Evolutionary conservation across 2,113 vertebrate species (phyloP).

Genomic region (Apus apus): DNA sequence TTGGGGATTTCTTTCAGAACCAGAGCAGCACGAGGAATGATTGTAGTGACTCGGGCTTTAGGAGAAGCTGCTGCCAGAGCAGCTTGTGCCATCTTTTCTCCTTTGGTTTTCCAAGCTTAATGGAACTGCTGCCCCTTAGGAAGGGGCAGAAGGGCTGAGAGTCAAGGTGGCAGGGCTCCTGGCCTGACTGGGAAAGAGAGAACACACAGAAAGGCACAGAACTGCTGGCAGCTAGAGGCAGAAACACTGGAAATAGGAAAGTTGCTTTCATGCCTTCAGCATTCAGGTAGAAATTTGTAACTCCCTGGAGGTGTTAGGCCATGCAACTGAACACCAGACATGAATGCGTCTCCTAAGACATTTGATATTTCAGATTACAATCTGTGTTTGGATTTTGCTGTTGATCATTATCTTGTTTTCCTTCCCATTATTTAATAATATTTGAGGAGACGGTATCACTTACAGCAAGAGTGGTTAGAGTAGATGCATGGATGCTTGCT

Average conservation of each 20-base stretch:
- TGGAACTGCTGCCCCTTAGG: neutral
- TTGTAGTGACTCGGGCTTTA: neutral
- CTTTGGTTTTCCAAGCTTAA: neutral
- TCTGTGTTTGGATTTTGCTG: constrained; percentile 46
- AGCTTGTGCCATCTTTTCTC: neutral
- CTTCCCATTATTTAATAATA: constrained; percentile 54
- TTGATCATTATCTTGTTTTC: constrained; percentile 43
- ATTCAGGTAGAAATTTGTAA: neutral
- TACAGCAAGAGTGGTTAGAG: neutral
- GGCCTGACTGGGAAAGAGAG: neutral
- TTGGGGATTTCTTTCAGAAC: neutral
- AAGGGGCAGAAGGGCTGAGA: neutral
- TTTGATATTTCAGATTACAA: constrained; percentile 16
- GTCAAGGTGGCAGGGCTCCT: rapidly evolving
- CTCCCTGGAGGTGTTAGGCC: neutral
- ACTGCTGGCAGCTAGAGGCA: neutral
- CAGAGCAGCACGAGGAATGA: rapidly evolving
- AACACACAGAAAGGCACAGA: neutral
- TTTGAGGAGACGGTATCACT: constrained; percentile 4
- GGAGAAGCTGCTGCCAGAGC: neutral
- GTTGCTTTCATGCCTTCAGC: rapidly evolving
- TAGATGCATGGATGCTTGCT: neutral
- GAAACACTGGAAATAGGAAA: neutral
- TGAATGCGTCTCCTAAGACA: neutral
- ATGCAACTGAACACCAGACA: neutral